Evolutionary conservation across 2,113 vertebrate genomes (phyloP), one percentile per base, ranked within the genome.

Genomic region (Ophthalmolycus amberensis): DNA sequence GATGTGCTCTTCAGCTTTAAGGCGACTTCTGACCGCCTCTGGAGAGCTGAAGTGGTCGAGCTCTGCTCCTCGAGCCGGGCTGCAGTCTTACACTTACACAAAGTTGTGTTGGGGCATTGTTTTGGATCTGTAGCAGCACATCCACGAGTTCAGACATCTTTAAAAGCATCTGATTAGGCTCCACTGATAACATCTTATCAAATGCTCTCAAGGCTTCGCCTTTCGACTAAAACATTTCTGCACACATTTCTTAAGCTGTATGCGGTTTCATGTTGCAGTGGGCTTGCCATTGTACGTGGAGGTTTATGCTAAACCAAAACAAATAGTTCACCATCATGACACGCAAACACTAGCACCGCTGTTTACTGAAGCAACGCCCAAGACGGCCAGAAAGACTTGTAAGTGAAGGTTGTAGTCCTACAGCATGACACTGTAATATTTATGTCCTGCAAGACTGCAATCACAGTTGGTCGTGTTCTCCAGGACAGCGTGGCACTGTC

Each of bases 361-460:
- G 14, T 60, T 7, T 7, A 14, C 38, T 44, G n/a, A 42, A 15
- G 58, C 11, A 68, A 34, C 32, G 46, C 27, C 32, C 32, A 58
- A 14, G 62, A 46, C 2, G 27, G 18, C 37, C 46, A 44, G 2
- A 56, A 62, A 32, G 32, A 9, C 73, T 42, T 62, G 44, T 65
- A 34, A 71, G 75, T n/a, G 73, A 48, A 65, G 44, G n/a, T 62
- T 64, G 73, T 56, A 42, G 62, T 75, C 77, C 44, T 77, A 38
- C 25, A 37, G 70, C 42, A 8, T 67, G 52, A 70, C 63, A n/a
- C 32, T 77, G 12, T 86, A 79, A 85, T 85, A 68, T 89, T 83
- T 78, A 84, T 80, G 56, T 66, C 77, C 9, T 54, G 48, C 75
- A 27, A 0, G 50, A 59, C 87, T 74, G 74, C 73, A 42, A 59